phyloP scores from a whole-genome alignment of 1,140 invertebrate genomes.

The Meloidogyne floridensis region DNA sequence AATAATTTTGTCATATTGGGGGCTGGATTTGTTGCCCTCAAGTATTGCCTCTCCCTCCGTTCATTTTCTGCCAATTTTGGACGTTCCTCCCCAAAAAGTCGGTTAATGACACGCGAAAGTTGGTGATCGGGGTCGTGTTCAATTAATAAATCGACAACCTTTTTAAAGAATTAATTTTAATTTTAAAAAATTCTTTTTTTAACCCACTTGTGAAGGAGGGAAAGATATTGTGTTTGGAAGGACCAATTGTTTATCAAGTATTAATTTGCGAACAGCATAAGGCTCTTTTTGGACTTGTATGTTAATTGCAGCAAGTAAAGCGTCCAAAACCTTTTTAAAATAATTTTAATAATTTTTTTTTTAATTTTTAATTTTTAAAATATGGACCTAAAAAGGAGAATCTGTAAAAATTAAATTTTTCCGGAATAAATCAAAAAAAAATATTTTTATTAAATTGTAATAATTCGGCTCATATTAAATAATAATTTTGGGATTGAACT shows the following conservation, averaged over 20 bases:
- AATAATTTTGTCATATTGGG: slow-evolving; percentile 63
- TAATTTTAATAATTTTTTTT: slow-evolving; percentile 12
- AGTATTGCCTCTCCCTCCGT: slow-evolving; percentile 44
- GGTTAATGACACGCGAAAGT: slow-evolving; percentile 47
- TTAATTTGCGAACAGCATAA: slow-evolving; percentile 58
- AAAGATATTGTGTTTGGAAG: slow-evolving; percentile 64
- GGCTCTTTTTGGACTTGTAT: slow-evolving; percentile 60
- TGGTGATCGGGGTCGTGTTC: slow-evolving; percentile 58
- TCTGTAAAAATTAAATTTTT: too few species aligned
- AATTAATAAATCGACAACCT: slow-evolving; percentile 65
- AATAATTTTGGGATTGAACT: too few species aligned
- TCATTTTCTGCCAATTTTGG: slow-evolving; percentile 58
- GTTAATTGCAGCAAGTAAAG: slow-evolving; percentile 61
- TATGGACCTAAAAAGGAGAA: too few species aligned
- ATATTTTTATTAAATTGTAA: too few species aligned
- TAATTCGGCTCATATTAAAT: too few species aligned
- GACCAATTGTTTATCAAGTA: slow-evolving; percentile 65
- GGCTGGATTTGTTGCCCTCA: slow-evolving; percentile 48
- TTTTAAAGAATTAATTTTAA: slow-evolving; percentile 30
- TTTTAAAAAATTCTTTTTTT: slow-evolving; percentile 20
- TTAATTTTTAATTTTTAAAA: too few species aligned
- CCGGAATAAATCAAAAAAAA: too few species aligned
- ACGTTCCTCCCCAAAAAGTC: slow-evolving; percentile 60
- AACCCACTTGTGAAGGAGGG: slow-evolving; percentile 57
- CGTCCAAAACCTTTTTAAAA: slow-evolving; percentile 50